A percentile compares a stretch with the other conserved stretches of the same genome.
phyloP scores from a whole-genome alignment of 2,888 invertebrate species.

The Ariolimax columbianus region DNA sequence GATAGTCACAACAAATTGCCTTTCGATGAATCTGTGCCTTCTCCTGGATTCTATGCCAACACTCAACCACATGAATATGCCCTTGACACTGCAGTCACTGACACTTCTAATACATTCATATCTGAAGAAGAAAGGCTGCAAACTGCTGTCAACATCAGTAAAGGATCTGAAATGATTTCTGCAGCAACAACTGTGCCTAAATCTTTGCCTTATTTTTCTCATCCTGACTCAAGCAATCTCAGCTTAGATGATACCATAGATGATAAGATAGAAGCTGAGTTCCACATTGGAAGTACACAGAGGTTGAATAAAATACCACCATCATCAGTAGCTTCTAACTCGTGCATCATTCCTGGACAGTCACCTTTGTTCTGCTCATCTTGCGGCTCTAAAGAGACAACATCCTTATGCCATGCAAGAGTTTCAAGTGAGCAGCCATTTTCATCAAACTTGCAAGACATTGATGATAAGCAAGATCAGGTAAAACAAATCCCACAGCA shows the following conservation, averaged over 20 bases:
- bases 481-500: neutral
- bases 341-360: neutral
- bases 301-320: neutral
- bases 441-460: neutral
- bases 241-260: neutral
- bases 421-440: neutral
- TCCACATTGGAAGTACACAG: neutral
- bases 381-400: neutral
- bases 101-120: neutral
- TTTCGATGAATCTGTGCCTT: neutral
- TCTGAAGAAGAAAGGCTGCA: neutral
- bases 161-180: neutral
- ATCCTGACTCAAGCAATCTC: neutral
- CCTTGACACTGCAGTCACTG: neutral
- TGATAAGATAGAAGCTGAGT: neutral
- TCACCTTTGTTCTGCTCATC: neutral
- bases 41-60: neutral
- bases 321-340: neutral
- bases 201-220: neutral
- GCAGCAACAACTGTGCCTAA: conserved; percentile 12
- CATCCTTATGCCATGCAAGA: neutral
- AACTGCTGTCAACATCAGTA: neutral
- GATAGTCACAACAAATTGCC: neutral
- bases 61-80: neutral
- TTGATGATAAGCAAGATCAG: neutral